Evolutionary conservation across 2,113 vertebrate species (phyloP).

Genomic region (Sclerurus mexicanus): DNA sequence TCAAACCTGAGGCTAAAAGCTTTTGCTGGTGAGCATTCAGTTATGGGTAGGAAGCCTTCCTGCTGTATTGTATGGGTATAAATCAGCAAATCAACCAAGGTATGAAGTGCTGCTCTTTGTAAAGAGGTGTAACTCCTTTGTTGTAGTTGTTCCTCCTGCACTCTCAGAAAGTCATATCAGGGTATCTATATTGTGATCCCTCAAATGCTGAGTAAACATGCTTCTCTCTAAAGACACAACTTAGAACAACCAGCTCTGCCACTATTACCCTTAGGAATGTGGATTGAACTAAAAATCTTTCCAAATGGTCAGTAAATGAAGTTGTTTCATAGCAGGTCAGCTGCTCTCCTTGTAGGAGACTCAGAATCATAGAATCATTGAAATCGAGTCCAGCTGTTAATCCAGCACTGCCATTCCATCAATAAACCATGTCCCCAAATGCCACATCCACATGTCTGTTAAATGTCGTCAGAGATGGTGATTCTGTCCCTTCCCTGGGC

Average conservation of each 20-base stretch:
- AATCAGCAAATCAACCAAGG: not conserved
- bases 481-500: not conserved
- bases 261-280: not conserved
- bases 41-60: not conserved
- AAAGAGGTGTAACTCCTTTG: not conserved
- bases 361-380: not conserved
- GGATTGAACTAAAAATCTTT: not conserved
- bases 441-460: not conserved
- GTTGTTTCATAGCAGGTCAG: not conserved
- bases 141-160: not conserved
- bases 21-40: not conserved
- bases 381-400: not conserved
- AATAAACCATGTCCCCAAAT: rapidly evolving
- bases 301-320: not conserved
- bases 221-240: not conserved
- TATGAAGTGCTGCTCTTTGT: not conserved
- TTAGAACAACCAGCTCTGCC: not conserved
- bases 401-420: not conserved
- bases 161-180: not conserved
- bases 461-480: not conserved
- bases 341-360: not conserved
- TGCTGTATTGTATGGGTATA: not conserved
- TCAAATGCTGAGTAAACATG: not conserved
- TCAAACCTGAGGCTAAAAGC: not conserved
- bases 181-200: not conserved